phyloP scores from a whole-genome alignment of 2,797 vertebrate species.

The Novumbra hubbsi region DNA sequence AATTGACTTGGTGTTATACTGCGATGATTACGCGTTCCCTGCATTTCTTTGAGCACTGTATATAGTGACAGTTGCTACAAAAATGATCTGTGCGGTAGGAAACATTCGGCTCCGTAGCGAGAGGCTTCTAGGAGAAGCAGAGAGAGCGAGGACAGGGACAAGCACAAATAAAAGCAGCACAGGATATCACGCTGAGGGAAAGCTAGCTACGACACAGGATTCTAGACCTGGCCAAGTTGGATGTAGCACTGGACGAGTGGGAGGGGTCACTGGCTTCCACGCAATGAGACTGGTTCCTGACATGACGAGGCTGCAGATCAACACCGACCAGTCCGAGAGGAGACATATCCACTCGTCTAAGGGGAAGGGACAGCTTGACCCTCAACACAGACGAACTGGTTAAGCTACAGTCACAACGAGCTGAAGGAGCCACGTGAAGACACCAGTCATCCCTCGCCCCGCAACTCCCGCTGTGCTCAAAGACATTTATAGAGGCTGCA shows the following conservation, averaged over 20 bases:
- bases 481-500: not conserved
- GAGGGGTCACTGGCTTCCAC: not conserved
- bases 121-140: not conserved
- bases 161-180: not conserved
- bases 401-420: not conserved
- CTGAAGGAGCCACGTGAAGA: constrained; percentile 3
- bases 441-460: not conserved
- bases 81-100: not conserved
- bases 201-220: not conserved
- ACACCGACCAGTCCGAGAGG: no score
- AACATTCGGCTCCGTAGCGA: not conserved
- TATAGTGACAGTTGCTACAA: not conserved
- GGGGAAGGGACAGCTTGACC: not conserved
- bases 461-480: not conserved
- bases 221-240: not conserved
- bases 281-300: not conserved
- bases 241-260: not conserved
- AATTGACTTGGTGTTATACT: no score
- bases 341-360: no score
- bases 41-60: no score
- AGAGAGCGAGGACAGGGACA: not conserved
- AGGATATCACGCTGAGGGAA: not conserved
- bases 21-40: no score
- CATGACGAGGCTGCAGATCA: not conserved
- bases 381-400: not conserved